Percentiles rank a stretch among this genome's conserved stretches.
Evolutionary conservation across 2,888 invertebrate species (phyloP).

Genomic region (Agriopis marginaria): DNA sequence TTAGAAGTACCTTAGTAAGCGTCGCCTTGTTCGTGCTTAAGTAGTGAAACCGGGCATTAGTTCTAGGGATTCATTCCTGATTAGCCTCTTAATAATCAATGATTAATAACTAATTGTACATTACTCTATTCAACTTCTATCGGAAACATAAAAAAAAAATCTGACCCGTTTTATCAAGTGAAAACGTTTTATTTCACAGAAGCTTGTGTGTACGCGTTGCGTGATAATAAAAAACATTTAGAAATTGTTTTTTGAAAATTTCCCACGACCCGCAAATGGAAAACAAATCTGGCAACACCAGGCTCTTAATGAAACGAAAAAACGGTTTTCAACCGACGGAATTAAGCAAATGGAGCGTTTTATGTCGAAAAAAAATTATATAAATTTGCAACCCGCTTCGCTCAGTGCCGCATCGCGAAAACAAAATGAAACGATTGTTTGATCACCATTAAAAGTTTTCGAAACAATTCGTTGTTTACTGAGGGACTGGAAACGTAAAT

Average conservation of each 20-base stretch:
- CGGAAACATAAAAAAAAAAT: too few relatives aligned
- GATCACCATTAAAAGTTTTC: constrained; percentile 81
- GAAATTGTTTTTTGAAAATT: constrained; percentile 27
- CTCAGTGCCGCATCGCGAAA: constrained; percentile 54
- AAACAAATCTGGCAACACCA: constrained; percentile 46
- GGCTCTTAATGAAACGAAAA: constrained; percentile 50
- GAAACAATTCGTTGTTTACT: constrained; percentile 71
- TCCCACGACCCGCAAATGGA: constrained; percentile 39
- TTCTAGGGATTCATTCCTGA: too few relatives aligned
- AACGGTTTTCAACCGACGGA: constrained; percentile 55
- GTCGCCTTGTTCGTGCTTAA: too few relatives aligned
- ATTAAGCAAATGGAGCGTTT: constrained; percentile 64
- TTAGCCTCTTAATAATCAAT: too few relatives aligned
- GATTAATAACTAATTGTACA: too few relatives aligned
- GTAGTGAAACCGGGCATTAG: too few relatives aligned
- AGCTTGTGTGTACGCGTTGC: constrained; percentile 8
- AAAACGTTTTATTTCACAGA: constrained; percentile 3
- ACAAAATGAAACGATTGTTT: constrained; percentile 75
- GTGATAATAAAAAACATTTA: constrained; percentile 30
- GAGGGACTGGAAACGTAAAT: constrained; percentile 63
- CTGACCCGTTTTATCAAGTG: neutral
- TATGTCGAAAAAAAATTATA: constrained; percentile 45
- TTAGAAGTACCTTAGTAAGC: too few relatives aligned
- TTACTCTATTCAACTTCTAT: too few relatives aligned
- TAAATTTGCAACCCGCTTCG: constrained; percentile 55